phyloP scores from a whole-genome alignment of 2,113 vertebrate genomes.

The Cebidichthys violaceus region DNA sequence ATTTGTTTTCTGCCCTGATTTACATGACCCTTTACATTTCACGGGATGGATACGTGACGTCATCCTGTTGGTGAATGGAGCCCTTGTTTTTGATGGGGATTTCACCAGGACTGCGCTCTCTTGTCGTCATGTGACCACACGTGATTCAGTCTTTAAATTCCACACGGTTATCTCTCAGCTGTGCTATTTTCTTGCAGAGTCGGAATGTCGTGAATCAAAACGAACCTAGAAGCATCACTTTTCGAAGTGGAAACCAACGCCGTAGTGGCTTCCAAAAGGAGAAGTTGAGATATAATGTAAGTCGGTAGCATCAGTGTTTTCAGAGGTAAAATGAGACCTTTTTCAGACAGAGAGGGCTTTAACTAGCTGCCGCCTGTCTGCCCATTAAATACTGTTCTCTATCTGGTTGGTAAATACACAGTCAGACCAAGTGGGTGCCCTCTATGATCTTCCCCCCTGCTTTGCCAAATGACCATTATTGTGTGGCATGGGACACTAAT shows the following conservation, averaged over 20 bases:
- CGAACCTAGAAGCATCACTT: constrained; percentile 11
- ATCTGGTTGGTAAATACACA: constrained; percentile 24
- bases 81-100: not conserved
- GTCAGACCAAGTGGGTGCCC: constrained; percentile 7
- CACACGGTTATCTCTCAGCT: not conserved
- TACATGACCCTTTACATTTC: not conserved
- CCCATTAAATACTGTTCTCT: constrained; percentile 27
- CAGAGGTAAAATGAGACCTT: not conserved
- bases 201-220: constrained; percentile 19
- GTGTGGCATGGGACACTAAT: constrained; percentile 29
- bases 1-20: not conserved
- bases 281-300: constrained; percentile 56
- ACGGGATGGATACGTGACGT: not conserved
- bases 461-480: constrained; percentile 52
- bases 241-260: constrained; percentile 31
- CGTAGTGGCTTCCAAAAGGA: constrained; percentile 25
- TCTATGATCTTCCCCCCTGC: constrained; percentile 36
- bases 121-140: constrained; percentile 7
- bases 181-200: not conserved
- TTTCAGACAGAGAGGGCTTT: constrained; percentile 19
- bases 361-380: constrained; percentile 23
- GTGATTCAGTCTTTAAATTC: not conserved
- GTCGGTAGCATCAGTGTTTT: constrained; percentile 49
- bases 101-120: not conserved
- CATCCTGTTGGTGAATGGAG: not conserved